Conservation (phyloP, 1,140 invertebrate genomes). For the Lordiphosa collinella region DNA sequence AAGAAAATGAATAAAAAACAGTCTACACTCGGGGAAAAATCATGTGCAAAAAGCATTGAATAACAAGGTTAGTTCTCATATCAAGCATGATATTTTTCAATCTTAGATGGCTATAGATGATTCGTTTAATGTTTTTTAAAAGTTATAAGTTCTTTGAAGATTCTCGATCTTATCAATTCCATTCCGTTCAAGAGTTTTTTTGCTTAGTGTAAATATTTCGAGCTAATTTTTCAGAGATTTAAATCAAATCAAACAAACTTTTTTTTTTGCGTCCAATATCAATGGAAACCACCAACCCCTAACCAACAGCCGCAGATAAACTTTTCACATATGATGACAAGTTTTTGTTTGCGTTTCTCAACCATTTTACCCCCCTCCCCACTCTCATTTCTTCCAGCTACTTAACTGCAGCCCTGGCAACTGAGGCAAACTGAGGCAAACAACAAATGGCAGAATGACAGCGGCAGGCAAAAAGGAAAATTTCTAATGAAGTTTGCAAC, state of each 20-base stretch:
- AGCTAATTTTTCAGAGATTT: too few relatives aligned
- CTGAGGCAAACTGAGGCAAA: slow-evolving; percentile 25
- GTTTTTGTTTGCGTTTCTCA: slow-evolving; percentile 43
- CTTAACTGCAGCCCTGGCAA: slow-evolving; percentile 57
- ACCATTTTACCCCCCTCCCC: slow-evolving; percentile 23
- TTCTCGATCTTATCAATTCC: too few relatives aligned
- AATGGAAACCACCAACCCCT: slow-evolving; percentile 4
- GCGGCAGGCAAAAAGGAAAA: slow-evolving; percentile 47
- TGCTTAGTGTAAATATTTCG: too few relatives aligned
- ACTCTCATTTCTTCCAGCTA: slow-evolving; percentile 32
- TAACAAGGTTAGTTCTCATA: too few relatives aligned
- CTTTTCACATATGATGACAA: slow-evolving; percentile 74
- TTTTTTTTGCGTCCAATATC: slow-evolving; percentile 40
- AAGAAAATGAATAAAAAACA: too few relatives aligned
- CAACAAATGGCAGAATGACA: slow-evolving; percentile 42
- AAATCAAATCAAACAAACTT: slow-evolving; percentile 35
- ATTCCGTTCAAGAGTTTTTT: too few relatives aligned
- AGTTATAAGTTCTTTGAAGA: too few relatives aligned
- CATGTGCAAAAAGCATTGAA: too few relatives aligned
- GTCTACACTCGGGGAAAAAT: too few relatives aligned
- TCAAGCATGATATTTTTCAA: too few relatives aligned
- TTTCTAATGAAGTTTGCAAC: slow-evolving; percentile 78
- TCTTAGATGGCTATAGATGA: too few relatives aligned
- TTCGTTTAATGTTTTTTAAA: too few relatives aligned
- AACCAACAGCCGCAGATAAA: slow-evolving; percentile 67